Evolutionary conservation across 2,797 vertebrate species (phyloP).

Genomic region (Hafferia zeledoni): DNA sequence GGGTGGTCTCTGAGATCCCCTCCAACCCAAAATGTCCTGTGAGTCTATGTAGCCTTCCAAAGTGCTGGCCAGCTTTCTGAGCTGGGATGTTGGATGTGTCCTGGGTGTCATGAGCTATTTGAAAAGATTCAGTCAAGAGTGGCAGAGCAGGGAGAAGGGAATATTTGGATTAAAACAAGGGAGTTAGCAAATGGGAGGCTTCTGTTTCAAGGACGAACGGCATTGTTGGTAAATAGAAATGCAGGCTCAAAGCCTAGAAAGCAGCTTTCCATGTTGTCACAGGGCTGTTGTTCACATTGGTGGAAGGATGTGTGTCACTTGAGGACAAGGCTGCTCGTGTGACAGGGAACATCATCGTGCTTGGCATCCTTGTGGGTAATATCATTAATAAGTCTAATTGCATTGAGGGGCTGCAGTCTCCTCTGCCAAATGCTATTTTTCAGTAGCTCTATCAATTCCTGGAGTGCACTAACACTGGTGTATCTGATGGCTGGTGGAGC

Average conservation of each 20-base stretch:
- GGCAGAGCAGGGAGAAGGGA: not conserved
- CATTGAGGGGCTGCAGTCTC: not conserved
- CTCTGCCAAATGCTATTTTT: not conserved
- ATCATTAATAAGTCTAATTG: slow-evolving; percentile 5
- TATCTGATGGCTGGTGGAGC: not conserved
- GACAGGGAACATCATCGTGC: not conserved
- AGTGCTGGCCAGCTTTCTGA: not conserved
- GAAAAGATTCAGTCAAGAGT: not conserved
- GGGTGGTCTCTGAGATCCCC: not conserved
- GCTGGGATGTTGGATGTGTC: not conserved
- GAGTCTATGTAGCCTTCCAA: not conserved
- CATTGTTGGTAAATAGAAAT: not conserved
- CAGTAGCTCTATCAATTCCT: not conserved
- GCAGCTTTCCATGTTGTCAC: not conserved
- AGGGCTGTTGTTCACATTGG: not conserved
- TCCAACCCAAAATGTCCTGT: not conserved
- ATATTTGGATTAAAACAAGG: not conserved
- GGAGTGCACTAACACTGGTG: not conserved
- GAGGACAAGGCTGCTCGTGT: not conserved
- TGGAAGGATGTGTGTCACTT: not conserved
- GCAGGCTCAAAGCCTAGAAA: not conserved
- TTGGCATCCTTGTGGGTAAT: slow-evolving; percentile 3
- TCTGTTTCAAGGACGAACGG: not conserved
- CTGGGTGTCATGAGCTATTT: not conserved
- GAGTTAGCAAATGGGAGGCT: not conserved